phyloP scores from a whole-genome alignment of 2,888 invertebrate species.

The Cantharis nigra region DNA sequence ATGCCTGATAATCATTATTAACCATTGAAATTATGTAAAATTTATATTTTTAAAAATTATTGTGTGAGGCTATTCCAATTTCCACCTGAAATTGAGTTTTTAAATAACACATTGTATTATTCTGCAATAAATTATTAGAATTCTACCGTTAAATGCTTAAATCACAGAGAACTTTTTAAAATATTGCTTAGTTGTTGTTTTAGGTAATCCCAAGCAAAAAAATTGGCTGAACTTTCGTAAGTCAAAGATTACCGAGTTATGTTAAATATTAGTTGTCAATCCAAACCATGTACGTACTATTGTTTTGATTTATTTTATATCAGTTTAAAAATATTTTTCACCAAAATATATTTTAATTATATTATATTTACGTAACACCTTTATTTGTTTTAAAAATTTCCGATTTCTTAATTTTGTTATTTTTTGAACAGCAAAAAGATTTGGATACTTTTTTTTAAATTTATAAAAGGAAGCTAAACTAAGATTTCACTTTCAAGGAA shows the following conservation, averaged over 20 bases:
- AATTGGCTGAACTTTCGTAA: background rate
- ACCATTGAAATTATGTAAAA: too few species aligned
- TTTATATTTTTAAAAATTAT: too few species aligned
- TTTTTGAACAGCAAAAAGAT: background rate
- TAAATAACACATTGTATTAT: too few species aligned
- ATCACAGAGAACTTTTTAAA: too few species aligned
- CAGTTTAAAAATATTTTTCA: background rate
- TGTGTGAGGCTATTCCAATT: too few species aligned
- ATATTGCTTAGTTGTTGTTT: too few species aligned
- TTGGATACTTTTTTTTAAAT: background rate
- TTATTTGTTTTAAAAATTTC: background rate
- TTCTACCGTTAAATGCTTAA: too few species aligned
- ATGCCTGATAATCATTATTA: too few species aligned
- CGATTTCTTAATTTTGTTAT: background rate
- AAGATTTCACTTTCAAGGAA: background rate
- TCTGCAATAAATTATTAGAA: too few species aligned
- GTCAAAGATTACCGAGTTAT: background rate
- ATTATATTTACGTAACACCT: background rate
- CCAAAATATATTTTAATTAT: too few species aligned
- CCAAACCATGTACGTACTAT: background rate
- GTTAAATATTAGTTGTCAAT: background rate
- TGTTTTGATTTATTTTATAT: background rate
- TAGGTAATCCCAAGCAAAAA: background rate
- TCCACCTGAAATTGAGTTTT: too few species aligned
- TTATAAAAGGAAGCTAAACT: background rate